A percentile compares a stretch with the other conserved stretches of the same genome.
phyloP scores from a whole-genome alignment of 2,888 invertebrate genomes.

The Drosophila limbata region DNA sequence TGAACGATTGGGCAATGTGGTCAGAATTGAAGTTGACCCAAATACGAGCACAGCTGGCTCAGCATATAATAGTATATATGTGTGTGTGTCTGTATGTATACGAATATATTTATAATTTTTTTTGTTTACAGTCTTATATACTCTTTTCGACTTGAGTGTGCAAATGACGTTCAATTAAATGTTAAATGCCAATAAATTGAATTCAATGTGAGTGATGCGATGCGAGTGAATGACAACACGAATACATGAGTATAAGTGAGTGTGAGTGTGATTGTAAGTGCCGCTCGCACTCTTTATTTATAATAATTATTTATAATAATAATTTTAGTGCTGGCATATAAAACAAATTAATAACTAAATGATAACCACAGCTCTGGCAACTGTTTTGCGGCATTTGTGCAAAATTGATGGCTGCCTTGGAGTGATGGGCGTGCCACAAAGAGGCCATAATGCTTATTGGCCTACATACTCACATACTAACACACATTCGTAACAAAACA shows the following conservation, averaged over 20 bases:
- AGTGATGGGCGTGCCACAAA: slow-evolving; percentile 18
- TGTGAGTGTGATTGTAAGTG: slow-evolving; percentile 11
- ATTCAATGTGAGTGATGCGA: slow-evolving; percentile 40
- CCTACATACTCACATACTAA: slow-evolving; percentile 53
- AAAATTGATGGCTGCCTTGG: slow-evolving; percentile 37
- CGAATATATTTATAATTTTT: background rate
- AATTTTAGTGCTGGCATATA: slow-evolving; percentile 44
- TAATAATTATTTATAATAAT: slow-evolving; percentile 58
- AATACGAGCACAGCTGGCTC: slow-evolving; percentile 44
- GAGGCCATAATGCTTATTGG: slow-evolving; percentile 54
- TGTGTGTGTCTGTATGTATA: background rate
- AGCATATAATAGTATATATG: slow-evolving; percentile 15
- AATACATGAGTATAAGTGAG: slow-evolving; percentile 6
- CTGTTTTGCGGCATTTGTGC: slow-evolving; percentile 22
- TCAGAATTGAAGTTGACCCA: slow-evolving; percentile 52
- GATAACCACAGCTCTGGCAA: slow-evolving; percentile 14
- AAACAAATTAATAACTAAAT: slow-evolving; percentile 55
- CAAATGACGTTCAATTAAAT: slow-evolving; percentile 49
- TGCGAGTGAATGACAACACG: slow-evolving; percentile 15
- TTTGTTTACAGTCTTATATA: slow-evolving; percentile 4
- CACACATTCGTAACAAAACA: slow-evolving; percentile 17
- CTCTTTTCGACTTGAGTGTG: background rate
- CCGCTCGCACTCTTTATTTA: slow-evolving; percentile 41
- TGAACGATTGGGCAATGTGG: slow-evolving; percentile 54
- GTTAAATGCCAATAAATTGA: slow-evolving; percentile 56